Evolutionary conservation across 2,888 invertebrate genomes (phyloP).

Genomic region (Drosophila kanekoi): DNA sequence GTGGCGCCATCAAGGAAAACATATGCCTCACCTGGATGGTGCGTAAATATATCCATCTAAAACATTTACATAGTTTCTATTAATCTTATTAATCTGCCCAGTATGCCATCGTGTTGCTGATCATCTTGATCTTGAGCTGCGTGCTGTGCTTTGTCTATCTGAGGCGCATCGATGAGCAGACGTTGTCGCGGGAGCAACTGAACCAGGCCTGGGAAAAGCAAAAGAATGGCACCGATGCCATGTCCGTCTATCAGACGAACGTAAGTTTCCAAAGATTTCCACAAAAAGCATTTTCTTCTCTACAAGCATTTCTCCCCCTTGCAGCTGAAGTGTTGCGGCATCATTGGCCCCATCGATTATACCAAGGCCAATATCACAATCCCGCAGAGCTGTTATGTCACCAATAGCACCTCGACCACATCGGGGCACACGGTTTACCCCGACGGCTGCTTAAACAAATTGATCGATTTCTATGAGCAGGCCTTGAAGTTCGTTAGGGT

Average conservation of each 20-base stretch:
- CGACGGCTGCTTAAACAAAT: constrained; percentile 66
- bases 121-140: constrained; percentile 88
- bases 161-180: constrained; percentile 40
- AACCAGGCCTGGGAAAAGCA: constrained; percentile 84
- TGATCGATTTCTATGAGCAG: constrained; percentile 55
- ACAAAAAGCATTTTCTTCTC: constrained; percentile 63
- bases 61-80: background rate
- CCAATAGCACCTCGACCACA: constrained; percentile 8
- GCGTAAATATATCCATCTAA: constrained; percentile 78
- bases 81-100: constrained; percentile 83
- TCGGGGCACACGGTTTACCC: constrained; percentile 27
- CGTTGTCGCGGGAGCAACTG: constrained; percentile 83
- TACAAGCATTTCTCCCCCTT: constrained; percentile 84
- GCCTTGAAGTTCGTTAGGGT: constrained; percentile 87
- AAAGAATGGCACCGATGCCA: constrained; percentile 55
- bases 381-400: constrained; percentile 72
- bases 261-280: constrained; percentile 48
- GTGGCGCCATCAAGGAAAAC: constrained; percentile 94
- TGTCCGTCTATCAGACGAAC: constrained; percentile 63
- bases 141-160: constrained; percentile 85
- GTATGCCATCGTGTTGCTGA: constrained; percentile 90
- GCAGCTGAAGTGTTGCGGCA: constrained; percentile 80
- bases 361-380: constrained; percentile 52
- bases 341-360: constrained; percentile 69
- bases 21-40: constrained; percentile 93